Evolutionary conservation across 2,797 vertebrate species (phyloP).

Genomic region (Decapterus maruadsi): DNA sequence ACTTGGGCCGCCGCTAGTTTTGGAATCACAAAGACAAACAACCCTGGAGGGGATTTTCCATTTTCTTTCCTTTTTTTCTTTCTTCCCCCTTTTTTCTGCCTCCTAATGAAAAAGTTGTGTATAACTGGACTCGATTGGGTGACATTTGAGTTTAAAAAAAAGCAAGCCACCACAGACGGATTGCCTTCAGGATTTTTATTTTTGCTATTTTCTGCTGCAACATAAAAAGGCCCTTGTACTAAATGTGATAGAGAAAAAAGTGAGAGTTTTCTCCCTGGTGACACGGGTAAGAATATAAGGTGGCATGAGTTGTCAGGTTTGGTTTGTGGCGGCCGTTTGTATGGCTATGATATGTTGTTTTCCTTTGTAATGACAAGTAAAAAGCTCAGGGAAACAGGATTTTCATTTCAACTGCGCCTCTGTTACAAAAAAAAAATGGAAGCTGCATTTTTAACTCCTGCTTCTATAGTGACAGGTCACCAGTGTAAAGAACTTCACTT

Average conservation of each 20-base stretch:
- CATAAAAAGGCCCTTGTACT: conserved; percentile 44
- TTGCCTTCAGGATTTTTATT: conserved; percentile 46
- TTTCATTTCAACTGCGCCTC: conserved; percentile 48
- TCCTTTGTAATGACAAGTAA: conserved; percentile 45
- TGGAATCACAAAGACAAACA: conserved; percentile 78
- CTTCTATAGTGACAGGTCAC: conserved; percentile 40
- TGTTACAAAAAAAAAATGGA: background rate
- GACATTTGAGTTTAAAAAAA: conserved; percentile 66
- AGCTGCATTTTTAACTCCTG: conserved; percentile 10
- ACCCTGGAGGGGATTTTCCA: conserved; percentile 66
- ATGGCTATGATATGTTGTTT: conserved; percentile 56
- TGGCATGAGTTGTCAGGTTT: conserved; percentile 58
- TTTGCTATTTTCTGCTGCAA: conserved; percentile 37
- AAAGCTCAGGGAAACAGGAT: conserved; percentile 48
- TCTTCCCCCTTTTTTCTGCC: conserved; percentile 1
- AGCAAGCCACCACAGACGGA: conserved; percentile 28
- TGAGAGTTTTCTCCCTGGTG: conserved; percentile 36
- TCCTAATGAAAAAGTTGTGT: conserved; percentile 55
- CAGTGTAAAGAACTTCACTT: conserved; percentile 4
- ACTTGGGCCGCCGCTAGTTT: conserved; percentile 69
- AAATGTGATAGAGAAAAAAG: conserved; percentile 35
- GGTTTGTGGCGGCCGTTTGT: conserved; percentile 28
- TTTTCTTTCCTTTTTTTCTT: conserved; percentile 20
- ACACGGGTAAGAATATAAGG: conserved; percentile 46
- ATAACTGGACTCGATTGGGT: conserved; percentile 70